phyloP scores from a whole-genome alignment of 2,797 vertebrate genomes.

The Thripadectes ignobilis region DNA sequence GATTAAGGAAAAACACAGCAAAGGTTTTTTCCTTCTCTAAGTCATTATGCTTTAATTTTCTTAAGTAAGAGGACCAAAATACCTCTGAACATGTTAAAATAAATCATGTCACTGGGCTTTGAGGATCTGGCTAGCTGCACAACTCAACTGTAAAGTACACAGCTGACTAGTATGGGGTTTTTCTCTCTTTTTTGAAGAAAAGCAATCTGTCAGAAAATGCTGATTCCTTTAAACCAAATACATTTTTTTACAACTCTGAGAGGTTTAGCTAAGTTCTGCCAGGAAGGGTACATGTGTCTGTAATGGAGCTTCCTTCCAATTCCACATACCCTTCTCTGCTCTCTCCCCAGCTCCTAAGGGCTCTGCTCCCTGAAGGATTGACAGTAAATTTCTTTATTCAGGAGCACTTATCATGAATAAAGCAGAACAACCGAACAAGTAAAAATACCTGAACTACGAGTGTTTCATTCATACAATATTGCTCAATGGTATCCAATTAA shows the following conservation, averaged over 20 bases:
- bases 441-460: neutral
- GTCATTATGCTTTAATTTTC: constrained; percentile 68
- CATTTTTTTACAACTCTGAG: neutral
- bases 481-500: neutral
- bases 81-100: constrained; percentile 54
- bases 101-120: constrained; percentile 50
- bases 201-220: neutral
- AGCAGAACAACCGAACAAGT: neutral
- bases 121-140: constrained; percentile 16
- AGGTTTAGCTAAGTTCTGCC: neutral
- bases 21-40: constrained; percentile 17
- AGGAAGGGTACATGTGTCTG: neutral
- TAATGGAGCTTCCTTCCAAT: neutral
- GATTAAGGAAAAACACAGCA: constrained; percentile 59
- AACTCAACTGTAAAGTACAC: constrained; percentile 4
- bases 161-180: neutral
- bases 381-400: neutral
- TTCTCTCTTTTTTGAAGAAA: neutral
- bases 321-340: neutral
- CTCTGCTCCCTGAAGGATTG: neutral
- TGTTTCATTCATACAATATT: neutral
- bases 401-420: neutral
- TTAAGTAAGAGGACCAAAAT: constrained; percentile 67
- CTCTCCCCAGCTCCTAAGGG: neutral
- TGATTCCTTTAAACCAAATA: neutral